Base-by-base conservation (phyloP, 2,797 vertebrate species). In the Craterocephalus amniculus region DNA sequence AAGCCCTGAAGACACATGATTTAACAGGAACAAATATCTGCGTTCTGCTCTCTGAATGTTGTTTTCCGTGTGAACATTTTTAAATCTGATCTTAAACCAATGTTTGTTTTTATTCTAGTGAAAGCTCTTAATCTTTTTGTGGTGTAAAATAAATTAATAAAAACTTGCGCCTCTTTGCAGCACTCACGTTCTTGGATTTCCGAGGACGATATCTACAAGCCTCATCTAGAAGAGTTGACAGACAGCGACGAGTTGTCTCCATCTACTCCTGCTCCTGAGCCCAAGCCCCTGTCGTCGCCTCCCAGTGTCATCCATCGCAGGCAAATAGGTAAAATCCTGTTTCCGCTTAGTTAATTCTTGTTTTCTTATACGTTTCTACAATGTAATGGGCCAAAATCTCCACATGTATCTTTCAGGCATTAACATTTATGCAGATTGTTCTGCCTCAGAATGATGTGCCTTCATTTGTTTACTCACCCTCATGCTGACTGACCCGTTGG, bases 121-220 rank as follows among this genome's bases (percentile, higher is more conserved):
- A 26, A 24, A 26, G 12, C 12, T 18, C 12, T 16, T 38, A 16
- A 24, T 58, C 2, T 36, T 36, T 16, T 36, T n/a, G 0, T 22
- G 12, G 14, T 12, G 4, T 11, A 10, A 20, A 38, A 1, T 51
- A 26, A 20, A 38, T 3, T 51, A 26, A 24, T 11, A 32, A 29
- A 22, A 9, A 12, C 9, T 72, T 70, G 10, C 29, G 4, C 0
- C 6, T 58, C 32, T 43, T 64, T 63, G 63, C 80, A 97, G 96
- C 93, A 96, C 79, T 93, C 91, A 48, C 92, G 58, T 43, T 97
- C 93, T 69, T 99, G 98, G 98, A 99, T 99, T 86, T 97, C 96
- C 0, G 97, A 97, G 34, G 98, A 99, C 5, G 97, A 99, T 81
- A 95, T 99, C 88, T 95, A 95, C 88, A 95, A 95, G 76, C 96